Evolutionary conservation across 2,888 invertebrate species (phyloP), one percentile per base, ranked within the genome.

Genomic region (Amblyjoppa fuscipennis): DNA sequence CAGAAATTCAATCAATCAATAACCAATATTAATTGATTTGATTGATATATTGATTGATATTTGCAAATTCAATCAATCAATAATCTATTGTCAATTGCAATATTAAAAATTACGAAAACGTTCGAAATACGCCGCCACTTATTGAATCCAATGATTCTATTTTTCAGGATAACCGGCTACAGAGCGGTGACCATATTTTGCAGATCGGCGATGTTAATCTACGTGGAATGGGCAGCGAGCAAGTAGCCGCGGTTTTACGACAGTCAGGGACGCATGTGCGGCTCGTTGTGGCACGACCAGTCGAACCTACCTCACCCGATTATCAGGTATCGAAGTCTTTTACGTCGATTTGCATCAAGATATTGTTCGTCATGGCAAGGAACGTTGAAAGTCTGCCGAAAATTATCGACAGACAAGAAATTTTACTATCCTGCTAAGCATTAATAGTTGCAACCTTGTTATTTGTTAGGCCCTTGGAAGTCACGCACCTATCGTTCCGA

Each of bases 161-260:
- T 20, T 82, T 89, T 0, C 94, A 98, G 98, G 99, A 99, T 95
- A 98, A 97, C 85, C 96, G 99, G 76, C 95, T 99, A 89, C 98
- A 98, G 94, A 98, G 99, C 94, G 99, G 99, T 9, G 99, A 99
- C 95, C 99, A 99, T 95, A 98, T 99, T 91, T 96, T 99, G 91
- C 99, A 99, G 95, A 98, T 98, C 90, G 98, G 98, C 69, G 98
- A 99, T 90, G 98, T 99, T 89, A 98, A 98, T 95, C 96, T 99
- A 90, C 97, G 99, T 77, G 99, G 99, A 84, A 98, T 99, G 96
- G 98, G 98, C 87, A 99, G 99, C 77, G 99, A 99, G 94, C 98
- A 98, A 95, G 99, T 99, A 90, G 99, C 99, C 31, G 97, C 98
- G 25, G 99, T 99, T 87, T 95, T 99, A 87, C 96, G 99, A 38